phyloP scores from a whole-genome alignment of 2,797 vertebrate genomes.

The Sebastes minor region DNA sequence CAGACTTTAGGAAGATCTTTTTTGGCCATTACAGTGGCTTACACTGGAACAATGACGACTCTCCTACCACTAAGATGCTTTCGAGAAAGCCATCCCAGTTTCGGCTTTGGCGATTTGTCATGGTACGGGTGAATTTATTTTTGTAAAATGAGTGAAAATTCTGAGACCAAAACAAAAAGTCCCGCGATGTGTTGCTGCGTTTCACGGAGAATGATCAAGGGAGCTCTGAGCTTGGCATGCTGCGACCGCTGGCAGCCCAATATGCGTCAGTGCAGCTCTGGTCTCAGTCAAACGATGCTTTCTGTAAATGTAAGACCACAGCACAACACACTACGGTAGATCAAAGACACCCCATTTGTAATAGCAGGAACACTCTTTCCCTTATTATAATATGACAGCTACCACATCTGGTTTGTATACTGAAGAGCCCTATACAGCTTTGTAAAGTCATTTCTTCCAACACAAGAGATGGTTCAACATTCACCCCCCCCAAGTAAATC shows the following conservation, averaged over 20 bases:
- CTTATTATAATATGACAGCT: conserved; percentile 3
- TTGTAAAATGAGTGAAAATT: conserved; percentile 22
- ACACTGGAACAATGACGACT: conserved; percentile 23
- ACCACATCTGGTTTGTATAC: conserved; percentile 24
- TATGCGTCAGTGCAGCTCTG: conserved; percentile 47
- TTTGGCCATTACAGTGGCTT: conserved; percentile 30
- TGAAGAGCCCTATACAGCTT: neutral
- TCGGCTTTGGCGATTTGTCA: conserved; percentile 44
- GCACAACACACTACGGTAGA: conserved; percentile 39
- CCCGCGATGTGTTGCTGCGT: conserved; percentile 14
- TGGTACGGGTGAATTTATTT: conserved; percentile 6
- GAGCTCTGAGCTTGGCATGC: conserved; percentile 31
- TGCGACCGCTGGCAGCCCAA: conserved; percentile 18
- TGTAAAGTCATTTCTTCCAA: neutral
- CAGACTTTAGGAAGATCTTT: conserved; percentile 1
- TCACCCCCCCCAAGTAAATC: neutral
- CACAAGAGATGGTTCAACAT: neutral
- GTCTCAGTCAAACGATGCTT: conserved; percentile 41
- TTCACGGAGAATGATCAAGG: conserved; percentile 40
- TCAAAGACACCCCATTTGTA: conserved; percentile 37
- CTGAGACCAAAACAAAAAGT: conserved; percentile 41
- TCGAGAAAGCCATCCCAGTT: conserved; percentile 34
- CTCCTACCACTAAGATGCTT: conserved; percentile 34
- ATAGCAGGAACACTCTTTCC: conserved; percentile 30
- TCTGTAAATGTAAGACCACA: conserved; percentile 54